Base-by-base conservation (phyloP, 2,888 invertebrate genomes). In the Oeneis ivallda region DNA sequence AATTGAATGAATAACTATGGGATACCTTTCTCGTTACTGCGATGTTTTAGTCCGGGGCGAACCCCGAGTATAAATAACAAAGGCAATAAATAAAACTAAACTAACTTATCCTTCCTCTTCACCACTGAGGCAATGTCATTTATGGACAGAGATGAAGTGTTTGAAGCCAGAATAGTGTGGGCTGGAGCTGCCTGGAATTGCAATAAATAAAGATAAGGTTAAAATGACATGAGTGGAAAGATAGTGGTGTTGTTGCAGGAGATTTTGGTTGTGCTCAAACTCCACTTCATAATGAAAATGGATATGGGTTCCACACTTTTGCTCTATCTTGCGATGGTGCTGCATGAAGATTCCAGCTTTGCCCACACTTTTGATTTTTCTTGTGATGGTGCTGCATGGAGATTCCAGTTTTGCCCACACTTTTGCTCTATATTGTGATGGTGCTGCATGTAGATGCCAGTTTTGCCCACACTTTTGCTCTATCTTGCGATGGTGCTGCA, bases 141-240 rank as follows among this genome's bases (percentile, higher is more conserved):
- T 72, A 98, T 96, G 11, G 96, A 94, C 17, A 98, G 92, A 0
- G 98, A 98, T 5, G 98, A 98, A 0, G 98, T 98, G 84, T 98
- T 98, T 37, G 96, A 96, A 1, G 97, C 95, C 83, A 98, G 95
- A 70, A 98, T 95, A 2, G 97, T 94, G 74, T 95, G 94, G 0
- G 87, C 81, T 0, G 95, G 95, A 0, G 95, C 95, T 15, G 92
- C 90, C 94, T 95, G 41, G 19, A 61, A 61, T n/a, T 17, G 39
- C 13, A 7, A 19, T 37, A 39, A 39, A n/a, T 37, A 2, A 37
- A 15, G 39, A 9, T 43, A 43, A 37, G 37, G 4, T 43, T 43
- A 43, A 13, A 41, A 43, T 43, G 13, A 43, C 41, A 43, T 37
- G 37, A 8, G 37, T 37, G 37, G 26, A 10, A 32, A 52, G 32